Percentiles rank a stretch among this genome's conserved stretches.
Conservation (phyloP, 2,888 invertebrate species). For the Encarsia formosa region DNA sequence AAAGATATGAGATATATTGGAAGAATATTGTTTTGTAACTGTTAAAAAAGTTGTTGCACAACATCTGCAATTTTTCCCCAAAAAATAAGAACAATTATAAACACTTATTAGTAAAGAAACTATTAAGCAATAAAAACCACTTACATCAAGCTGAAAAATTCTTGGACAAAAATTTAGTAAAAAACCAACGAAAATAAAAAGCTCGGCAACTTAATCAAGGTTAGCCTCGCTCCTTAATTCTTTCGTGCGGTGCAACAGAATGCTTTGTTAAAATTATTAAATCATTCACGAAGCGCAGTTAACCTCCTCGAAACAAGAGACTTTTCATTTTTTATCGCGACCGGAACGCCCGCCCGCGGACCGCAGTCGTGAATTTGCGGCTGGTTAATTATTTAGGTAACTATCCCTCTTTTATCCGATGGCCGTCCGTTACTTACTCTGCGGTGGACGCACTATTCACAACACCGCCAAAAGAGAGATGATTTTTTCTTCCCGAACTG, state of each 20-base stretch:
- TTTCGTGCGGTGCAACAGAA: slow-evolving; percentile 3
- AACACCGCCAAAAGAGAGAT: too few species aligned
- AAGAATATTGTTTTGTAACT: too few species aligned
- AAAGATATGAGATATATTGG: too few species aligned
- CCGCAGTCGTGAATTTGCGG: slow-evolving; percentile 28
- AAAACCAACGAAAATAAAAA: background rate
- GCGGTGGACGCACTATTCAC: too few species aligned
- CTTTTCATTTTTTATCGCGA: slow-evolving; percentile 41
- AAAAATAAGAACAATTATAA: too few species aligned
- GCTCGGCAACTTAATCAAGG: background rate
- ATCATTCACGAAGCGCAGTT: slow-evolving; percentile 43
- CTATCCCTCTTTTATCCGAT: slow-evolving; percentile 26
- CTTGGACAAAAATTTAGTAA: too few species aligned
- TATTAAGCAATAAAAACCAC: too few species aligned
- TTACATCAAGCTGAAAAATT: too few species aligned
- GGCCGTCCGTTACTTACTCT: slow-evolving; percentile 12
- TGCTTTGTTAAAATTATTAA: slow-evolving; percentile 40
- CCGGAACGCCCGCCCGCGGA: slow-evolving; percentile 9
- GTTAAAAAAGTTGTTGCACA: too few species aligned
- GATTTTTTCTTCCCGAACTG: too few species aligned
- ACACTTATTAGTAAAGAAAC: too few species aligned
- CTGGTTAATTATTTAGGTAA: slow-evolving; percentile 42
- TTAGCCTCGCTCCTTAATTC: slow-evolving; percentile 3
- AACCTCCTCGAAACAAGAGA: slow-evolving; percentile 27
- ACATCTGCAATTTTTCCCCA: too few species aligned